Evolutionary conservation across 1,140 invertebrate genomes (phyloP), one percentile per base, ranked within the genome.

Genomic region (Eulimnadia texana): DNA sequence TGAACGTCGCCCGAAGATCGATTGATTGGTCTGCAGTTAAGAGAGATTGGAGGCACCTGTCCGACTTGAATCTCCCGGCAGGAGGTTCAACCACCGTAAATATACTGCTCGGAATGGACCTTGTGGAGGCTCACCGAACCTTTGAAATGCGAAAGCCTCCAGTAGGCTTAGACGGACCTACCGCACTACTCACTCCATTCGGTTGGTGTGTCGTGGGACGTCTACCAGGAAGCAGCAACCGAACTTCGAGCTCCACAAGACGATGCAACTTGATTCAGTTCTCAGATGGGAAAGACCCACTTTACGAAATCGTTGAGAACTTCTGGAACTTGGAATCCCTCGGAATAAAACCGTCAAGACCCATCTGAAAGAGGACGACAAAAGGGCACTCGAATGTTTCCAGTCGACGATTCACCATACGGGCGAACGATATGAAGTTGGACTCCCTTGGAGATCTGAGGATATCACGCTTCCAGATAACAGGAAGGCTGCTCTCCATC

Each of bases 371-470:
- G 11, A 19, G 16, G 54, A 56, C n/a, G 24, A 60, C 13, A 16
- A 23, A 19, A 27, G 24, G 3, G 58, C 58, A 10, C 2, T 60
- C 3, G 10, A 60, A 19, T 13, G 47, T 16, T 49, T 60, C 3
- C 16, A 50, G 22, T 22, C 47, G 3, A 53, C 58, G 11, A 0
- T 60, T 24, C 58, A 42, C 6, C 58, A 60, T 50, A 50, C 19
- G 10, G 58, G 29, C 23, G 49, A 50, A 20, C 58, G 42, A 6
- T 52, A 60, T 24, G 58, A 60, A 60, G 58, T 60, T n/a, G 47
- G 47, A n/a, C 24, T 60, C 3, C 29, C 47, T 10, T 60, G 58
- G 58, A 60, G 49, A 27, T 6, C 29, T 16, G 6, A 19, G 6
- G 47, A 25, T 23, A 49, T 52, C 2, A 25, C 13, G 13, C 24